Evolutionary conservation across 2,888 invertebrate species (phyloP).

Genomic region (Nomada hirtipes): DNA sequence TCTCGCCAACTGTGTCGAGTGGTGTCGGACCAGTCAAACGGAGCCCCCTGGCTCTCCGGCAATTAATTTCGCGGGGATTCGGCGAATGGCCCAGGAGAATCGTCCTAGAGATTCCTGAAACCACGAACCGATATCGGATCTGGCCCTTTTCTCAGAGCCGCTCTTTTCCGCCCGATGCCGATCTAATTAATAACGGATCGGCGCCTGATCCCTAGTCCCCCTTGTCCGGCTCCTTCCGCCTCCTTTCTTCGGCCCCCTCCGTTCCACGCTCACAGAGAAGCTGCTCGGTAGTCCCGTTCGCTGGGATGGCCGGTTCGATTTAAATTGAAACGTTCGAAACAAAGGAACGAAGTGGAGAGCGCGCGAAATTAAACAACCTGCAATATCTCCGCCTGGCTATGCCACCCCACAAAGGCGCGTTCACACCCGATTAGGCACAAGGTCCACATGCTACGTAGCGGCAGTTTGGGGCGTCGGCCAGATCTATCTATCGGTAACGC

Average conservation of each 20-base stretch:
- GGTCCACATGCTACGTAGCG: constrained; percentile 65
- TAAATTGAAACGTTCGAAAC: constrained; percentile 83
- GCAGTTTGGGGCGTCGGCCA: constrained; percentile 54
- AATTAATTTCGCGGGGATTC: constrained; percentile 80
- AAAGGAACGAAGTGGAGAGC: constrained; percentile 73
- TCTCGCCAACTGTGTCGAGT: constrained; percentile 62
- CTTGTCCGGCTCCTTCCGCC: constrained; percentile 43
- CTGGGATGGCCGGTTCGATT: constrained; percentile 74
- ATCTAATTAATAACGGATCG: constrained; percentile 83
- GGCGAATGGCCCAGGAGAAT: constrained; percentile 67
- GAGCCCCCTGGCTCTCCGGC: constrained; percentile 65
- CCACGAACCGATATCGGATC: constrained; percentile 78
- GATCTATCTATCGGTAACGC: constrained; percentile 67
- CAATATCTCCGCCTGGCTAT: constrained; percentile 78
- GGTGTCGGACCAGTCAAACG: constrained; percentile 63
- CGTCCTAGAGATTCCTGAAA: constrained; percentile 77
- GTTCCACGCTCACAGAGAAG: constrained; percentile 18
- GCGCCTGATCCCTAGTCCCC: constrained; percentile 74
- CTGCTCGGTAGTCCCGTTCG: constrained; percentile 42
- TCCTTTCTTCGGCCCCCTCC: constrained; percentile 32
- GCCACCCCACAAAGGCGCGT: constrained; percentile 80
- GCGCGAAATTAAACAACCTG: constrained; percentile 82
- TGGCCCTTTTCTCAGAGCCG: constrained; percentile 69
- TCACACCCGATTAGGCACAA: constrained; percentile 82
- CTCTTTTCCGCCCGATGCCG: constrained; percentile 77